Base-by-base conservation (phyloP, 2,888 invertebrate species). In the Mythimna albipuncta region DNA sequence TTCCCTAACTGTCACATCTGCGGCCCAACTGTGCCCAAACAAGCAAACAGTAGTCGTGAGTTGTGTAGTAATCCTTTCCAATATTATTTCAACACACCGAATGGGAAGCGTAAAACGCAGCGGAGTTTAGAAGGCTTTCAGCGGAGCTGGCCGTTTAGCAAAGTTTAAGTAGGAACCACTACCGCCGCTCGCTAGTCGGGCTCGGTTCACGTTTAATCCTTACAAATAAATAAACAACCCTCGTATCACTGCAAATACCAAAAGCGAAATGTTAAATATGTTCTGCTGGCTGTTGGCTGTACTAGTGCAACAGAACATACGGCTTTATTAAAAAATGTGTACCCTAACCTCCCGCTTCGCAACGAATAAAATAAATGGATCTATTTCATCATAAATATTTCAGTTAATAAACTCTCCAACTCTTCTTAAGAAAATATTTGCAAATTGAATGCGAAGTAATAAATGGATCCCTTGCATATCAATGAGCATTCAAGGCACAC, bases 381-480 rank as follows among this genome's bases (percentile, higher is more conserved):
- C 41, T 80, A 64, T 73, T 84, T 80, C 64, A 66, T 64, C 69
- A 74, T 79, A 71, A 79, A 85, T 81, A 77, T 84, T 72, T 73
- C 61, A 75, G 70, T 78, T 74, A 82, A 82, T 77, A 69, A 72
- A 77, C 72, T 82, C 67, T 26, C 26, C 26, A 26, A 68, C 69
- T 83, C 55, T 79, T 90, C 87, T 85, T 88, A 89, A 90, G 89
- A 89, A 91, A 92, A 91, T 88, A 87, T 79, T 88, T 89, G 88
- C 86, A 91, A 92, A 94, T 93, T 92, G 91, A 93, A 93, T 92
- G 91, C 90, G 89, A 89, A 89, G 92, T 91, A 94, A 94, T 94
- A 94, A 88, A 94, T 91, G 92, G 89, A 92, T 90, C 90, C 89
- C 93, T 92, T 94, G 93, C 94, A 94, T 94, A 93, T 93, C 90